Conservation (phyloP, 2,113 vertebrate genomes). For the Festucalex cinctus region DNA sequence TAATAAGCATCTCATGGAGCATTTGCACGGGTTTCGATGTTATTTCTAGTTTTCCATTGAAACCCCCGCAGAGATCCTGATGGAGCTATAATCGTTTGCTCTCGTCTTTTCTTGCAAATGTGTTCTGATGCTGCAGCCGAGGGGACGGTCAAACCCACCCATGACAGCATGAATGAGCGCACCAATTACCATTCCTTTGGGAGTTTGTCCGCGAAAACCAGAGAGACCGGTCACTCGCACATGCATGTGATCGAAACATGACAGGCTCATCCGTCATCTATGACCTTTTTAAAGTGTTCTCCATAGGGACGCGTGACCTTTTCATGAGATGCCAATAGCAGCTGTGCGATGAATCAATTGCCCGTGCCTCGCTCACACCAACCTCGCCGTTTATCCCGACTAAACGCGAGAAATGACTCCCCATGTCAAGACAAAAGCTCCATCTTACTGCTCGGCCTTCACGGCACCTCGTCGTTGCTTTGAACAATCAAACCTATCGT, state of each 20-base stretch:
- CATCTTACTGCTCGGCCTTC: slow-evolving; percentile 44
- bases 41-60: slow-evolving; percentile 12
- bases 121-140: slow-evolving; percentile 48
- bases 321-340: slow-evolving; percentile 66
- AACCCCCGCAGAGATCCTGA: slow-evolving; percentile 43
- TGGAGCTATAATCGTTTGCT: slow-evolving; percentile 47
- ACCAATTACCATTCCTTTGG: slow-evolving; percentile 57
- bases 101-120: slow-evolving; percentile 60
- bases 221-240: slow-evolving; percentile 32
- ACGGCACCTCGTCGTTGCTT: neutral
- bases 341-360: slow-evolving; percentile 68
- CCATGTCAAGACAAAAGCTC: slow-evolving; percentile 40
- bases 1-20: slow-evolving; percentile 30
- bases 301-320: slow-evolving; percentile 65
- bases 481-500: neutral
- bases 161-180: slow-evolving; percentile 62
- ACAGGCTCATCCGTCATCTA: slow-evolving; percentile 69
- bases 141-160: slow-evolving; percentile 51
- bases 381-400: slow-evolving; percentile 47
- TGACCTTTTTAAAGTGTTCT: slow-evolving; percentile 68
- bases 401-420: slow-evolving; percentile 51
- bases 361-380: slow-evolving; percentile 31
- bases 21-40: slow-evolving; percentile 28
- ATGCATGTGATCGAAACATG: slow-evolving; percentile 58
- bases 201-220: slow-evolving; percentile 33